Base-by-base conservation (phyloP, 2,113 vertebrate species). In the Electrona antarctica region DNA sequence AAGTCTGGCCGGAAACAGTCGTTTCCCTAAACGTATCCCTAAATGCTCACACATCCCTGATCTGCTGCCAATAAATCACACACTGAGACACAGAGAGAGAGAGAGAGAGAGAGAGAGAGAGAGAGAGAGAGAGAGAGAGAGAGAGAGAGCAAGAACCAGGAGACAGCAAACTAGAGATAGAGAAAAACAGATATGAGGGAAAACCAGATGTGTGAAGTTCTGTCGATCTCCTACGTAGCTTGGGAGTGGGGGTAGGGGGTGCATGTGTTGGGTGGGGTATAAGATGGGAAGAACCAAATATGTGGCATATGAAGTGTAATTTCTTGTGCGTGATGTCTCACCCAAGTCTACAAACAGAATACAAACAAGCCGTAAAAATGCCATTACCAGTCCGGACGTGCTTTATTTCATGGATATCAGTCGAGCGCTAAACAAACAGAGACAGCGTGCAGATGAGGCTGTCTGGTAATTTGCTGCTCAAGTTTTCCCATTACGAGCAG, bases 61-160 rank as follows among this genome's bases (percentile, higher is more conserved):
- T 89, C 89, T 85, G 88, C 87, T 84, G 81, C 76, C 85, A 87
- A 87, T 91, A 89, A 89, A 90, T 90, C 88, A 88, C 72, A 69
- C 65, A 68, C 71, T 63, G 64, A 76, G 62, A 78, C 69, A 69
- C 41, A 79, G 73, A 69, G 61, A 65, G 45, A 79, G 66, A 84
- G n/a, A 28, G 45, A 63, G n/a, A 57, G 46, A 74, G 10, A 65
- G 12, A 63, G 48, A 21, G 8, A 33, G 45, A 52, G 59, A 11
- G 51, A 64, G 29, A 64, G 67, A 63, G n/a, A 69, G 68, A 70
- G 46, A 67, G 59, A 71, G 47, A 48, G 54, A 77, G 63, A 51
- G 59, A 15, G 41, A 28, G 13, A 61, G 29, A 6, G 63, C 45
- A 75, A 73, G 70, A 84, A 84, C 60, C 69, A 58, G 28, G 62